Conservation (phyloP, 37 sponge, comb jelly and placozoan genomes). For the Spongilla lacustris region DNA sequence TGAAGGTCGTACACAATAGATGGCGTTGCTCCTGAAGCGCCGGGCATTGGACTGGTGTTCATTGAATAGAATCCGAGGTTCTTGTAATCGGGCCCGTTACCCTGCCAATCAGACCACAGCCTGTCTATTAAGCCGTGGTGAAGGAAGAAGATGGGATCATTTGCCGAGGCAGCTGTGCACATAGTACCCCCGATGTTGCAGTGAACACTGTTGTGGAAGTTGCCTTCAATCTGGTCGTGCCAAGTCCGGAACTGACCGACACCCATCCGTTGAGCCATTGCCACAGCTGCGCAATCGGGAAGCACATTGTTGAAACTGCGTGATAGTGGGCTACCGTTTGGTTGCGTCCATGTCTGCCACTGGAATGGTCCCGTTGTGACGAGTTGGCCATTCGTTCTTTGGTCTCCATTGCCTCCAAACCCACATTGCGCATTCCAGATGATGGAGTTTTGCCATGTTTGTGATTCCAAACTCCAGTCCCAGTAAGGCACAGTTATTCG, state of each 20-base stretch:
- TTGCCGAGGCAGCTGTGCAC: constrained; percentile 39
- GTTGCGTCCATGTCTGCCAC: not conserved
- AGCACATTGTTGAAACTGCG: constrained; percentile 29
- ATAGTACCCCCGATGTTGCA: constrained; percentile 54
- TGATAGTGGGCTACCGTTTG: not conserved
- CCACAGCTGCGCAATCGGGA: constrained; percentile 40
- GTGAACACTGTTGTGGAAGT: constrained; percentile 40
- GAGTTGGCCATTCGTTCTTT: not conserved
- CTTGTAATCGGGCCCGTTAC: constrained; percentile 20
- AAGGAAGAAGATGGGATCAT: constrained; percentile 62
- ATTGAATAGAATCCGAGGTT: constrained; percentile 6
- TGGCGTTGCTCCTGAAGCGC: constrained; percentile 4
- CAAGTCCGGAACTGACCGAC: constrained; percentile 21
- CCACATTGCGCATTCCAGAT: constrained; percentile 42
- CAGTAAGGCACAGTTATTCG: constrained; percentile 59
- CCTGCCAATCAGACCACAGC: constrained; percentile 58
- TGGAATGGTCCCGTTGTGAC: constrained; percentile 42
- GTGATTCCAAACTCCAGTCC: constrained; percentile 63
- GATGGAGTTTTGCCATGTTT: constrained; percentile 34
- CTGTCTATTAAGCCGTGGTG: constrained; percentile 64
- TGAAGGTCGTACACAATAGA: constrained; percentile 25
- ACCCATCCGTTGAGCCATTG: not conserved
- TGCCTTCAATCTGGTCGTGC: constrained; percentile 12
- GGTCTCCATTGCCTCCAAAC: constrained; percentile 44
- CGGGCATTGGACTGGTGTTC: constrained; percentile 23